These are phyloP conservation scores for Pristionchus entomophagus DNA, from an alignment of 2,888 invertebrate genomes.

Conservation along the genomic window DNA sequence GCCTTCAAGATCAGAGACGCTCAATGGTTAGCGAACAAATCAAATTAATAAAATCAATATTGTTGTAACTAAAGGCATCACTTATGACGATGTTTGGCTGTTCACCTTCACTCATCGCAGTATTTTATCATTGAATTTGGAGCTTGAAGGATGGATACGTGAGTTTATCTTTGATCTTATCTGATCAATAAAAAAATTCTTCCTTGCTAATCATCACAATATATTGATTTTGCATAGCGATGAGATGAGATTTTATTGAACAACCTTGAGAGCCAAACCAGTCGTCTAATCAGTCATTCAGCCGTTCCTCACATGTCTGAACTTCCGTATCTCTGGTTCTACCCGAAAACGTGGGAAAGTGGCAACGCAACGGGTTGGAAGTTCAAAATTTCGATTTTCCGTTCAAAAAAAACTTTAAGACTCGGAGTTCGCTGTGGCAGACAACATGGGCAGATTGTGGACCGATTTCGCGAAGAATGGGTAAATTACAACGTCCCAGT, in stretches of 20 bases:
- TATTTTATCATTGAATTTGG: neutral
- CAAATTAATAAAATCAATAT: neutral
- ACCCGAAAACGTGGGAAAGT: neutral
- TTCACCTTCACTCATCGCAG: conserved; percentile 7
- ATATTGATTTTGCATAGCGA: neutral
- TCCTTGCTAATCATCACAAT: neutral
- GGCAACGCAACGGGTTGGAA: neutral
- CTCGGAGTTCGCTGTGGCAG: neutral
- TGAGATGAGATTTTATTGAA: too few relatives aligned
- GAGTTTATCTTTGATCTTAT: conserved; percentile 34
- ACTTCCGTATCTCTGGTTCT: conserved; percentile 23
- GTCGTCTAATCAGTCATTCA: neutral
- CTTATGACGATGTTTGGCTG: neutral
- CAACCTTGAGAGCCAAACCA: too few relatives aligned
- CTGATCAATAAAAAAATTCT: neutral
- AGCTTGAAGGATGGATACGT: conserved; percentile 21
- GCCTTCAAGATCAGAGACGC: neutral
- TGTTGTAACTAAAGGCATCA: neutral
- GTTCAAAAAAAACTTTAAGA: neutral
- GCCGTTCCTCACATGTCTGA: neutral
- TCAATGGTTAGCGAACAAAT: neutral
- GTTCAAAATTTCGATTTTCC: neutral
- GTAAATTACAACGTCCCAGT: neutral
- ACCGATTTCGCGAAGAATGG: neutral
- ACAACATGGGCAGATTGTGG: conserved; percentile 6